Conservation (phyloP, 2,888 invertebrate genomes). For the Pristionchus japonicus region DNA sequence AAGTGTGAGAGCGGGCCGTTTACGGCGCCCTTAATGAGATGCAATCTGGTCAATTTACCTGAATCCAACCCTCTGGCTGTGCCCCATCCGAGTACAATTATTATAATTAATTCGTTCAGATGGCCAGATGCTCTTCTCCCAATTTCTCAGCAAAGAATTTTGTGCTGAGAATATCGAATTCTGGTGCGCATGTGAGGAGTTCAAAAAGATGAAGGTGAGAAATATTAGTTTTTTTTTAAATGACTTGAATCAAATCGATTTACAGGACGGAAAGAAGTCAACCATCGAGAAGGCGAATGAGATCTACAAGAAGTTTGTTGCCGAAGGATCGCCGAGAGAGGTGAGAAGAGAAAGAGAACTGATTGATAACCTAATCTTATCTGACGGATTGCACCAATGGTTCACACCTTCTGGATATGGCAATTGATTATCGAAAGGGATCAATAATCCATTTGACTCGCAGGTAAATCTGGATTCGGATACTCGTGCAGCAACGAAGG, state of each 20-base stretch:
- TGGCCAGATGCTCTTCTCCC: constrained; percentile 68
- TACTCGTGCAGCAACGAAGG: constrained; percentile 69
- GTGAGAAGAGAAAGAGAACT: constrained; percentile 49
- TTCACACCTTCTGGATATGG: background rate
- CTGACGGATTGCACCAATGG: background rate
- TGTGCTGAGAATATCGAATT: constrained; percentile 73
- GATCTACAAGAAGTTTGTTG: constrained; percentile 67
- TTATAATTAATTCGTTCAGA: constrained; percentile 55
- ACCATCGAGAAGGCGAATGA: constrained; percentile 66
- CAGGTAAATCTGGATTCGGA: constrained; percentile 72
- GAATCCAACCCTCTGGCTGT: background rate
- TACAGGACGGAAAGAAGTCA: constrained; percentile 58
- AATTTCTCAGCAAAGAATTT: constrained; percentile 69
- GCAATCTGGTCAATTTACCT: background rate
- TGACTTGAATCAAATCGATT: background rate
- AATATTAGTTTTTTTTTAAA: background rate
- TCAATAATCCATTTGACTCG: background rate
- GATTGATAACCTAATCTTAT: background rate
- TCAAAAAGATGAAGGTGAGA: constrained; percentile 69
- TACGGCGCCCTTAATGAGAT: background rate
- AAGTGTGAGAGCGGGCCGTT: background rate
- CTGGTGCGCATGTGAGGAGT: constrained; percentile 70
- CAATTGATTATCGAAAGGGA: background rate
- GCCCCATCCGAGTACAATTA: background rate
- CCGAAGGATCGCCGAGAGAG: constrained; percentile 67